Evolutionary conservation across 2,888 invertebrate species (phyloP), one percentile per base, ranked within the genome.

Genomic region (Geophilus truncorum): DNA sequence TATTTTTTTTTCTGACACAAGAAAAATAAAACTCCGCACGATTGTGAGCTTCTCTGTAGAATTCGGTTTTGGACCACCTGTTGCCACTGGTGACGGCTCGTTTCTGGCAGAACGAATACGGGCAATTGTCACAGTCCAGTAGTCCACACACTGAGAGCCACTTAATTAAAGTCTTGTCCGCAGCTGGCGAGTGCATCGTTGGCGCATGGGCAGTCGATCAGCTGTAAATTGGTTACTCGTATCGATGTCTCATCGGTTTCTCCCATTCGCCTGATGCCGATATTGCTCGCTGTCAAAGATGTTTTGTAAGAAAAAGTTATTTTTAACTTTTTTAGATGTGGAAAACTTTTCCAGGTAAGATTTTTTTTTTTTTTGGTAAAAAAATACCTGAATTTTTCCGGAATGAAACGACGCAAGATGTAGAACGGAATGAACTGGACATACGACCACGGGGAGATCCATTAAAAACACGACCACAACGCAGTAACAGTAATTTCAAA

Each of bases 401-500:
- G 45, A 81, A 81, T n/a, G 81, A 81, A 36, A 81, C 75, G 40
- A 81, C 81, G 76, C 79, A 81, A 15, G 81, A 79, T 36, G 81
- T 80, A n/a, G 81, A 81, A 75, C 77, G 79, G 45, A 80, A 79
- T 25, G 81, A 81, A 23, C 77, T 75, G n/a, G 79, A 21, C 45
- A 36, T 34, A 15, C 81, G 36, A 18, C 79, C 77, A 23, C 81
- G 34, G 32, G 76, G 28, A 12, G 36, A 9, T 25, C 79, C 30
- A 79, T 32, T 81, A 21, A 70, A 21, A 34, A 76, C 25, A 21
- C 45, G 79, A 25, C 34, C 70, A 36, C 81, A 81, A 28, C 79
- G 79, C 23, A 25, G 28, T 32, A 81, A 6, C 21, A 81, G 40
- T 40, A 45, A 51, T 32, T 30, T 70, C 25, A 81, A 32, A 70